Evolutionary conservation across 2,888 invertebrate species (phyloP).

Genomic region (Cryptus viduatorius): DNA sequence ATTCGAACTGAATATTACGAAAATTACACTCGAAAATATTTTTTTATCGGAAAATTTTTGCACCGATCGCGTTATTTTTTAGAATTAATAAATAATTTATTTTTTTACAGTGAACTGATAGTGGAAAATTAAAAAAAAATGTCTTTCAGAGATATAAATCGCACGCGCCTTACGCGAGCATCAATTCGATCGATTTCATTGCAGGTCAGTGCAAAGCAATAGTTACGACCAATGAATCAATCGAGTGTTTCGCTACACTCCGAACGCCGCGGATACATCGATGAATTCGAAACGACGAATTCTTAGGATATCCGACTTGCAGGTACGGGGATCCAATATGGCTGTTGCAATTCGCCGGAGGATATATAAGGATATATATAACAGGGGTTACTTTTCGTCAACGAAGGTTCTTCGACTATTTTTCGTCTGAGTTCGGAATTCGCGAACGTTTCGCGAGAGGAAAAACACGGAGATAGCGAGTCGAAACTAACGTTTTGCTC

Average conservation of each 20-base stretch:
- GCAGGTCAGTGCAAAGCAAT: neutral
- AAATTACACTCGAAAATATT: too few species aligned
- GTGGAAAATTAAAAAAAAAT: neutral
- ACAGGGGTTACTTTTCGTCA: neutral
- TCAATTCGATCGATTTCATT: slow-evolving; percentile 2
- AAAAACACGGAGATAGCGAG: neutral
- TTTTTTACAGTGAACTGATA: too few species aligned
- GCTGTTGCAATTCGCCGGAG: neutral
- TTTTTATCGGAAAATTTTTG: too few species aligned
- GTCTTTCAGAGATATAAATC: neutral
- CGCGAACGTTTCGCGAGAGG: neutral
- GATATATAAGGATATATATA: neutral
- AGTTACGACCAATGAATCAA: neutral
- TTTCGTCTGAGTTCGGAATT: neutral
- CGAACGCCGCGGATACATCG: neutral
- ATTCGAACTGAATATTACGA: too few species aligned
- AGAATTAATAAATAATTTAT: too few species aligned
- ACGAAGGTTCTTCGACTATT: neutral
- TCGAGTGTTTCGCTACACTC: neutral
- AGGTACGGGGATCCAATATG: neutral
- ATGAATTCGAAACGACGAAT: neutral
- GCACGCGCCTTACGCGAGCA: neutral
- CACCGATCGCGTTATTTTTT: too few species aligned
- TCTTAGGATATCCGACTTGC: neutral
- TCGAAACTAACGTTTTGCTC: too few species aligned